Evolutionary conservation across 1,140 invertebrate genomes (phyloP).

Genomic region (Caenorhabditis briggsae): DNA sequence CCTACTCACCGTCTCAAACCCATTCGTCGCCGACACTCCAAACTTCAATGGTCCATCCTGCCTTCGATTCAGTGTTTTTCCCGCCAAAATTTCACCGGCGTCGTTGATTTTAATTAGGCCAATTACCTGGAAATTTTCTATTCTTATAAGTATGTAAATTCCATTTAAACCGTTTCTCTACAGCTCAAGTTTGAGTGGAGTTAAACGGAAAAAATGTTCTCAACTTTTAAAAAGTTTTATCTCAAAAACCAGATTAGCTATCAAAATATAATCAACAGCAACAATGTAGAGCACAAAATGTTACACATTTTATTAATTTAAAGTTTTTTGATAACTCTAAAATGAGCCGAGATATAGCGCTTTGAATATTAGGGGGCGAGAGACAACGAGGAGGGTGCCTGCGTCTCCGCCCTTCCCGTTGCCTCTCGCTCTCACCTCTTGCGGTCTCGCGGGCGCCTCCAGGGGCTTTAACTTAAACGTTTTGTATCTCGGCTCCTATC

Average conservation of each 20-base stretch:
- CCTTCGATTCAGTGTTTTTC: neutral
- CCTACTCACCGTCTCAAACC: conserved; percentile 51
- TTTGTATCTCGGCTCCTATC: neutral
- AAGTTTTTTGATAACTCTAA: neutral
- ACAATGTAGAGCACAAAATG: neutral
- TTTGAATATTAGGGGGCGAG: neutral
- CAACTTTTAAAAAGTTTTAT: too few species aligned
- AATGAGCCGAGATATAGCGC: neutral
- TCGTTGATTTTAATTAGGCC: conserved; percentile 58
- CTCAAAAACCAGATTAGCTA: too few species aligned
- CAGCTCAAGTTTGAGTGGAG: too few species aligned
- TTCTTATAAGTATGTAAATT: neutral
- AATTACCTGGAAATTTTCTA: conserved; percentile 20
- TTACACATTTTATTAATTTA: neutral
- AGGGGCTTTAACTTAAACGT: neutral
- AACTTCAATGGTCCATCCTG: conserved; percentile 41
- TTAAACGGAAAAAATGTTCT: too few species aligned
- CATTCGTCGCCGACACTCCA: conserved; percentile 60
- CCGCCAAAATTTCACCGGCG: conserved; percentile 51
- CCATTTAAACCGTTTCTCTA: neutral
- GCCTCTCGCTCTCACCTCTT: too few species aligned
- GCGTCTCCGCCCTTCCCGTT: neutral
- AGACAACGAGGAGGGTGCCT: neutral
- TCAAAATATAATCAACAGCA: too few species aligned
- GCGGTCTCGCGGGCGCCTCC: too few species aligned